Evolutionary conservation across 2,888 invertebrate genomes (phyloP).

Genomic region (Lycaena phlaeas): DNA sequence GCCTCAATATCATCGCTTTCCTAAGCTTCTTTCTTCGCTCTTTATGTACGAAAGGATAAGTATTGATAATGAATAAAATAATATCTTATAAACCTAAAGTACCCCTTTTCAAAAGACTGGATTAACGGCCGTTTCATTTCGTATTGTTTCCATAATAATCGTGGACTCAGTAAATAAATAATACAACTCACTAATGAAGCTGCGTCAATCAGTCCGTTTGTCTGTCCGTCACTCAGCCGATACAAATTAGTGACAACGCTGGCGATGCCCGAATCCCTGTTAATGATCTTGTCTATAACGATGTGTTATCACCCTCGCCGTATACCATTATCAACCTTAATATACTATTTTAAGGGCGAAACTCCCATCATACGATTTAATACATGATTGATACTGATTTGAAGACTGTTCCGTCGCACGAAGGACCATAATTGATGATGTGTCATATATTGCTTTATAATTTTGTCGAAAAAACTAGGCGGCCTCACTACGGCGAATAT

Average conservation of each 20-base stretch:
- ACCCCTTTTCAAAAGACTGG: too few species aligned
- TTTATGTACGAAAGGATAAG: too few species aligned
- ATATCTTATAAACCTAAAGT: too few species aligned
- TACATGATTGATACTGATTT: conserved; percentile 16
- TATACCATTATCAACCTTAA: conserved; percentile 2
- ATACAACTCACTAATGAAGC: conserved; percentile 44
- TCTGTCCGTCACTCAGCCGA: conserved; percentile 38
- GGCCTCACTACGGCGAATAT: conserved; percentile 8
- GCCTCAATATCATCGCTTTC: too few species aligned
- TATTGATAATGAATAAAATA: too few species aligned
- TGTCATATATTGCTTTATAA: conserved; percentile 18
- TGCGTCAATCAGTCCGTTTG: conserved; percentile 58
- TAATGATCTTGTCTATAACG: conserved; percentile 43
- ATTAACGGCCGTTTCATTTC: background rate
- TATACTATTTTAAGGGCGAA: conserved; percentile 6
- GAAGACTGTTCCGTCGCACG: conserved; percentile 12
- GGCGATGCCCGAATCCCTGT: conserved; percentile 32
- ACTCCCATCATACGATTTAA: conserved; percentile 7
- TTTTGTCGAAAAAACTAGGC: conserved; percentile 12
- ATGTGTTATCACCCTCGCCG: conserved; percentile 10
- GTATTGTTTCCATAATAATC: conserved; percentile 7
- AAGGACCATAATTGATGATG: conserved; percentile 21
- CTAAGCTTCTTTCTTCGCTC: too few species aligned
- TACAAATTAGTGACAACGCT: conserved; percentile 53
- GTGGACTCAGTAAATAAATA: conserved; percentile 22